phyloP scores from a whole-genome alignment of 2,888 invertebrate genomes.

The Cantharis nigra region DNA sequence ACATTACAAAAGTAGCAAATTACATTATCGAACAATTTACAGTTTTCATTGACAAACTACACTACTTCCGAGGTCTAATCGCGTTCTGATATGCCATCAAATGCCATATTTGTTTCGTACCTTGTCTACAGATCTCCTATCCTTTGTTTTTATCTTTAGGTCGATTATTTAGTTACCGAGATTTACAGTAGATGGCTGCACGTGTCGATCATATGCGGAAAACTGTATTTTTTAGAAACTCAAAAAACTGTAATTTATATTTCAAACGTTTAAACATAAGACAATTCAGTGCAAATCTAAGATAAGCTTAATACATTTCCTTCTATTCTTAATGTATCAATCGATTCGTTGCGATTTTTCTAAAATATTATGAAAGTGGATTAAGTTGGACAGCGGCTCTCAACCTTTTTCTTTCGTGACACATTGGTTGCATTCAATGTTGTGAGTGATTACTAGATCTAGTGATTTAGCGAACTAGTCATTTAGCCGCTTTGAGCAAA shows the following conservation, averaged over 20 bases:
- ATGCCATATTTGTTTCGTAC: slow-evolving; percentile 50
- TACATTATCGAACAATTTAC: slow-evolving; percentile 43
- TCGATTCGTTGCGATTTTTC: no score
- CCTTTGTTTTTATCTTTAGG: slow-evolving; percentile 58
- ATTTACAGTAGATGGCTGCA: slow-evolving; percentile 46
- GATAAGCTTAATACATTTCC: no score
- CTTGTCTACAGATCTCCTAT: slow-evolving; percentile 27
- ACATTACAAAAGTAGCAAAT: slow-evolving; percentile 15
- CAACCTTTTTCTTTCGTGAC: no score
- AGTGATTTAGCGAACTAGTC: no score
- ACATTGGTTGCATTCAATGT: no score
- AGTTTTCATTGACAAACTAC: slow-evolving; percentile 41
- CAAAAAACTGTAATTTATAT: not conserved
- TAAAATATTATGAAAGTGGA: no score
- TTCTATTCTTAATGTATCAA: no score
- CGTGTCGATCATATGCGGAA: not conserved
- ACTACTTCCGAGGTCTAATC: slow-evolving; percentile 54
- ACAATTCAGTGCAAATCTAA: no score
- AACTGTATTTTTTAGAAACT: not conserved
- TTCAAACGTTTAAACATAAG: not conserved
- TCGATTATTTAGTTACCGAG: slow-evolving; percentile 60
- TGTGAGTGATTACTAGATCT: no score
- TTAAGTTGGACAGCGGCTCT: no score
- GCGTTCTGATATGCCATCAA: slow-evolving; percentile 48
- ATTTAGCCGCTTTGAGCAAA: no score